Evolutionary conservation across 2,888 invertebrate genomes (phyloP), one percentile per base, ranked within the genome.

Genomic region (Eupithecia tripunctaria): DNA sequence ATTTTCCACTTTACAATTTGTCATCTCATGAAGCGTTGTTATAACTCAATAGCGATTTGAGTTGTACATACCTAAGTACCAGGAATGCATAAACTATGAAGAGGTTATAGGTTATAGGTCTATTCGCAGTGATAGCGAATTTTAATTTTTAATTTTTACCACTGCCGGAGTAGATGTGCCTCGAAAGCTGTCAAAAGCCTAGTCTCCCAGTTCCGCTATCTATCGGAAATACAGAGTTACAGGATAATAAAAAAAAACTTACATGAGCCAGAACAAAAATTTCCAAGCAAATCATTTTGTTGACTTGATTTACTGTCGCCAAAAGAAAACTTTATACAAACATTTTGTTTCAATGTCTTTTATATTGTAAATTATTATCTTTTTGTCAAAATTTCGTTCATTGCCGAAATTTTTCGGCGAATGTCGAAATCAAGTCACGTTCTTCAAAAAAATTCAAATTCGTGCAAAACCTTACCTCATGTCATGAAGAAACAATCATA

Each of bases 371-470:
- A 38, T 27, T 15, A 32, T 74, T 76, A 76, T 76, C 76, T 59
- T n/a, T 62, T 32, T 64, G 21, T 0, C 18, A 62, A 75, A 70
- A 64, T 74, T 75, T 41, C 70, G 69, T n/a, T 60, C 60, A 66
- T 75, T 71, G 59, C 63, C 73, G 67, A 78, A 74, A 74, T 41
- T 27, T 12, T 18, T 41, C 12, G 0, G 21, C 14, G 12, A 41
- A 43, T 76, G 74, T 70, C 38, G 66, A 41, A 73, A 74, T 67
- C 12, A 38, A 60, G 65, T 68, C 78, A 76, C 76, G 74, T 74
- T 69, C 68, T 63, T n/a, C 56, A 41, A 8, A 47, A 36, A 59
- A 18, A 43, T 10, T n/a, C n/a, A 10, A 27, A 59, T 27, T 21
- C 27, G 62, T 65, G 68, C 56, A 15, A 27, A 51, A 32, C 8